Base-by-base conservation (phyloP, 2,113 vertebrate genomes). In the Tetraodon nigroviridis region DNA sequence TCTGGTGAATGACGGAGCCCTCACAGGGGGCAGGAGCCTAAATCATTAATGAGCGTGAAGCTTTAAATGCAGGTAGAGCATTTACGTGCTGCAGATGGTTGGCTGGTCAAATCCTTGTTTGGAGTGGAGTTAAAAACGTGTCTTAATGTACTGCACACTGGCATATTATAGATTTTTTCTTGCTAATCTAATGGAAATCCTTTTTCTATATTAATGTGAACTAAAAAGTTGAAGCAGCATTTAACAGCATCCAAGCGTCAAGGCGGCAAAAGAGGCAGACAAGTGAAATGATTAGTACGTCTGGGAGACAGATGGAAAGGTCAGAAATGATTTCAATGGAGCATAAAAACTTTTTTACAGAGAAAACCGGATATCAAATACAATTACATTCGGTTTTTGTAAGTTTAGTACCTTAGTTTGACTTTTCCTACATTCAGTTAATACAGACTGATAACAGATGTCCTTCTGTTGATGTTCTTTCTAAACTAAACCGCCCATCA, bases 1-100 rank as follows among this genome's bases (percentile, higher is more conserved):
- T 59, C 40, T 60, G 63, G 48, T 48, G 54, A 76, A 47, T 56
- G 22, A 54, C 1, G 55, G 52, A 37, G 32, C 24, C 24, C 5
- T 6, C 24, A 27, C 24, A 6, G 24, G 1, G 4, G 24, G 7
- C 24, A 27, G 24, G 7, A 27, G 24, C 24, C 24, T 44, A 71
- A 65, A 66, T 72, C 46, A 65, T 73, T 64, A 70, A 48, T 49
- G 24, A 54, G 69, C 32, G 24, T 51, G 50, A 70, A 61, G 60
- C 20, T 61, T 58, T 60, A 70, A 66, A 56, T 59, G 63, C 69
- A 73, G 69, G 73, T 59, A 62, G 58, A 49, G 55, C 63, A 76
- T 82, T 82, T 69, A 71, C 58, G 73, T 57, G 66, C 47, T 69
- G 48, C 18, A 61, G 20, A 44, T 58, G 16, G 14, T 20, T 59